Base-by-base conservation (phyloP, 2,113 vertebrate species). In the Myxocyprinus asiaticus region DNA sequence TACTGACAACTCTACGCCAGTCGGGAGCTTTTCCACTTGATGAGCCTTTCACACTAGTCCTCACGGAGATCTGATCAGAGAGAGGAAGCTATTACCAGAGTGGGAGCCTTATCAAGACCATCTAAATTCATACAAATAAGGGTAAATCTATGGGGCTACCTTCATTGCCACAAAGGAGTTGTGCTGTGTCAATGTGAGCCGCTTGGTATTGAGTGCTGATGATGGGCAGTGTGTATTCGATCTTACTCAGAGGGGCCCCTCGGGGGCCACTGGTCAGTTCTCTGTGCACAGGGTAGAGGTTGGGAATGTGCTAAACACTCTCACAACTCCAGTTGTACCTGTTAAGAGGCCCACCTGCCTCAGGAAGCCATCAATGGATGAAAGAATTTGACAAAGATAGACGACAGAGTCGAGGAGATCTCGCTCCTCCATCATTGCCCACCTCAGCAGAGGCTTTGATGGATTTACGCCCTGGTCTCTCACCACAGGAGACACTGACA, bases 61-160 rank as follows among this genome's bases (percentile, higher is more conserved):
- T 81, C 83, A 83, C 78, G 65, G 76, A 76, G 50, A 70, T 79
- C 72, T 33, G 45, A 75, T 75, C 72, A 63, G 15, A 63, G 47
- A 48, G 58, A 80, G 65, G 59, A 78, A 70, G 82, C 76, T 81
- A 81, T 81, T 75, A 75, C 79, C 5, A 55, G 9, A 17, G 58
- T 74, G 79, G 47, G 75, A 81, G 73, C 59, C 79, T 81, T 81
- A 84, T 84, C 82, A 70, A 66, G 69, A 59, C 79, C 45, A 51
- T 66, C 69, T 81, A 44, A 7, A 75, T 78, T 72, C 76, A 69
- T 74, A 77, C 50, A 59, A 81, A 77, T 68, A 72, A 56, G 11
- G 42, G 17, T 58, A 66, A 58, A 55, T 11, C n/a, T 73, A 74
- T 51, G 58, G 44, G 11, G 48, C 69, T 14, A 61, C 69, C 51